phyloP scores from a whole-genome alignment of 2,888 invertebrate species.

The Sceliomorpha sp. region DNA sequence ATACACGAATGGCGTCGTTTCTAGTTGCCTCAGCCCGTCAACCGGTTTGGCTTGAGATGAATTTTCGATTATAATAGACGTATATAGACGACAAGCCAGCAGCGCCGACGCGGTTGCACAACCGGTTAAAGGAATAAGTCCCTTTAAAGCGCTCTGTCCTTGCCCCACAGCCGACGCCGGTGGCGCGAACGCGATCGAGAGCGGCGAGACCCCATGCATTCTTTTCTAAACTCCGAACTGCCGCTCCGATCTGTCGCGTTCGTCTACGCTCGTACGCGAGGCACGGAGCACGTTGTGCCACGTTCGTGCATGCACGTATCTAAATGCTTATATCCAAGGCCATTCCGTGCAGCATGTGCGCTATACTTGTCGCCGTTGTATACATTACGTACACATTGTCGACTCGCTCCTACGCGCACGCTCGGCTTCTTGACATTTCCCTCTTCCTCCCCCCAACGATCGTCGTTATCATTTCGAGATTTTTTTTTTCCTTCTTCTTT shows the following conservation, averaged over 20 bases:
- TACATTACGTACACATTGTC: constrained; percentile 47
- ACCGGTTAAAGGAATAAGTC: constrained; percentile 39
- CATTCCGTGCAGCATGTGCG: constrained; percentile 41
- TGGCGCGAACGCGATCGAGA: constrained; percentile 31
- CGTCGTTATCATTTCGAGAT: constrained; percentile 6
- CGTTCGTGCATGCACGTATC: constrained; percentile 24
- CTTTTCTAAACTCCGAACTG: constrained; percentile 45
- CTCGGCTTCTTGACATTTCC: constrained; percentile 32
- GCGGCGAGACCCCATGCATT: constrained; percentile 47
- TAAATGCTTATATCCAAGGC: constrained; percentile 55
- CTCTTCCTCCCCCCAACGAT: not conserved
- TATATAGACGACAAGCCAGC: constrained; percentile 8
- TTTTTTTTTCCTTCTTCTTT: constrained; percentile 12
- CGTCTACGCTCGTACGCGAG: constrained; percentile 19
- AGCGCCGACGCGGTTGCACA: too few species aligned
- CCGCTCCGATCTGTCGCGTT: constrained; percentile 9
- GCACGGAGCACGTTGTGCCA: constrained; percentile 16
- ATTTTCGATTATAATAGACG: constrained; percentile 38
- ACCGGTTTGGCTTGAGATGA: constrained; percentile 22
- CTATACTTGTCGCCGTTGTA: constrained; percentile 41
- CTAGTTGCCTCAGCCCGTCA: constrained; percentile 6
- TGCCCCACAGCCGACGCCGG: constrained; percentile 45
- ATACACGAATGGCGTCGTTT: constrained; percentile 1
- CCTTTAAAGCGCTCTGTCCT: constrained; percentile 49
- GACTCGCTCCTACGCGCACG: constrained; percentile 33